Percentiles rank a stretch among this genome's conserved stretches.
phyloP scores from a whole-genome alignment of 1,140 invertebrate species.

The Ladona fulva region DNA sequence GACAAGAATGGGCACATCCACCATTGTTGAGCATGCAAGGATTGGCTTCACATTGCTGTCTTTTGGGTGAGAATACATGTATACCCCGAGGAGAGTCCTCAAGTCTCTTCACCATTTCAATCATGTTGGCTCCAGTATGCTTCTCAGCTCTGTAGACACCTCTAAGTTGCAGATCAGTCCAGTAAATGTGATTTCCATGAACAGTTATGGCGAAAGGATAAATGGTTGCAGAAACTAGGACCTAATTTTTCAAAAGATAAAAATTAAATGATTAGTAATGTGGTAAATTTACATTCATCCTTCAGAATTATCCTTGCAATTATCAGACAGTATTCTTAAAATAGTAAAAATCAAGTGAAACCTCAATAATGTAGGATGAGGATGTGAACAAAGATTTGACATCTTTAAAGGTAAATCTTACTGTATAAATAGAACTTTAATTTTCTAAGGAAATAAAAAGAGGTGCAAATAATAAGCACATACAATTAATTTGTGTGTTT shows the following conservation, averaged over 20 bases:
- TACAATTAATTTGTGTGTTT: background rate
- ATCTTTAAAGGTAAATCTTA: too few species aligned
- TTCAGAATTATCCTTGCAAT: background rate
- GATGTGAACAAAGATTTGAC: too few species aligned
- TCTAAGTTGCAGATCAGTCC: conserved; percentile 90
- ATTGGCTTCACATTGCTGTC: conserved; percentile 75
- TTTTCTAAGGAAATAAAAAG: too few species aligned
- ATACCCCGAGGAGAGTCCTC: conserved; percentile 87
- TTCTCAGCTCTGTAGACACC: conserved; percentile 96
- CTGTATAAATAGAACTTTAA: too few species aligned
- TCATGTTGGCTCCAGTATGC: conserved; percentile 89
- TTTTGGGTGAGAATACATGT: conserved; percentile 70
- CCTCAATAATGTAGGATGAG: too few species aligned
- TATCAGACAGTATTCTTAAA: background rate
- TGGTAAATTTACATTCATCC: too few species aligned
- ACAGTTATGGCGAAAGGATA: conserved; percentile 95
- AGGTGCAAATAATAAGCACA: too few species aligned
- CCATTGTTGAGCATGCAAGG: conserved; percentile 89
- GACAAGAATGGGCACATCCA: conserved; percentile 91
- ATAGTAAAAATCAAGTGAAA: too few species aligned
- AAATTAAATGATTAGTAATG: background rate
- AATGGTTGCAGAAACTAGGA: conserved; percentile 80
- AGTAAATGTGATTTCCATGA: conserved; percentile 87
- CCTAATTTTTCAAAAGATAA: conserved; percentile 35
- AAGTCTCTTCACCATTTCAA: conserved; percentile 84